A percentile compares a stretch with the other conserved stretches of the same genome.
phyloP scores from a whole-genome alignment of 2,797 vertebrate species.

The Bradypodion ventrale region DNA sequence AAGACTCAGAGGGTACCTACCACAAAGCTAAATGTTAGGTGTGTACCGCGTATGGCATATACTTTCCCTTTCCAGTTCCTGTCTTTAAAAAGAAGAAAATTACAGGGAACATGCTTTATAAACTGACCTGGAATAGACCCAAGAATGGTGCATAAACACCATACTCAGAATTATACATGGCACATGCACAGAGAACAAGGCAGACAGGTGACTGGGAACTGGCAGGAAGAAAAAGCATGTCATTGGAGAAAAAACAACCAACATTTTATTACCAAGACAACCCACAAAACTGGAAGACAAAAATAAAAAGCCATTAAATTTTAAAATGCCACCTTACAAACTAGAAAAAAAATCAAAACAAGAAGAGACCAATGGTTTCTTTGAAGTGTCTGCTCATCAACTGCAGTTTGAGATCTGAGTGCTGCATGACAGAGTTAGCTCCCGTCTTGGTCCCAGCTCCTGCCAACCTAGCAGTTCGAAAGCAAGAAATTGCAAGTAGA shows the following conservation, averaged over 20 bases:
- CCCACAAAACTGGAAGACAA: slow-evolving; percentile 44
- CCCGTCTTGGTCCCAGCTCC: too few species aligned
- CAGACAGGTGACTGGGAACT: slow-evolving; percentile 23
- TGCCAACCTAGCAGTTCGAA: too few species aligned
- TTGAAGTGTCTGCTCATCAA: slow-evolving; percentile 41
- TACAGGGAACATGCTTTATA: slow-evolving; percentile 61
- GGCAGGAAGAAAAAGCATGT: background rate
- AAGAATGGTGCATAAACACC: slow-evolving; percentile 33
- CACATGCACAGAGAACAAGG: background rate
- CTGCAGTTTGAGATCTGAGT: too few species aligned
- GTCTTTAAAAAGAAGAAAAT: slow-evolving; percentile 58
- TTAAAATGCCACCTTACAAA: slow-evolving; percentile 42
- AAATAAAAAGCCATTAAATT: slow-evolving; percentile 56
- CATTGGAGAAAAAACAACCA: background rate
- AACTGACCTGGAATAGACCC: slow-evolving; percentile 35
- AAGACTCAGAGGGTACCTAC: slow-evolving; percentile 10
- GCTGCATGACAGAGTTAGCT: too few species aligned
- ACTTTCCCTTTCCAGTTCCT: slow-evolving; percentile 17
- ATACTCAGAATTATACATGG: slow-evolving; percentile 56
- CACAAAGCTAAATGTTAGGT: slow-evolving; percentile 20
- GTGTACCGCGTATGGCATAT: slow-evolving; percentile 22
- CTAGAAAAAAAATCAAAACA: slow-evolving; percentile 53
- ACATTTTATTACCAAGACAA: slow-evolving; percentile 43
- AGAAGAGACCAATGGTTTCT: slow-evolving; percentile 17
- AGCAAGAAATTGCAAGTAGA: too few species aligned